These are phyloP conservation scores for Sebastes oblongus DNA, from an alignment of 2,797 vertebrate genomes.

Conservation along the genomic window DNA sequence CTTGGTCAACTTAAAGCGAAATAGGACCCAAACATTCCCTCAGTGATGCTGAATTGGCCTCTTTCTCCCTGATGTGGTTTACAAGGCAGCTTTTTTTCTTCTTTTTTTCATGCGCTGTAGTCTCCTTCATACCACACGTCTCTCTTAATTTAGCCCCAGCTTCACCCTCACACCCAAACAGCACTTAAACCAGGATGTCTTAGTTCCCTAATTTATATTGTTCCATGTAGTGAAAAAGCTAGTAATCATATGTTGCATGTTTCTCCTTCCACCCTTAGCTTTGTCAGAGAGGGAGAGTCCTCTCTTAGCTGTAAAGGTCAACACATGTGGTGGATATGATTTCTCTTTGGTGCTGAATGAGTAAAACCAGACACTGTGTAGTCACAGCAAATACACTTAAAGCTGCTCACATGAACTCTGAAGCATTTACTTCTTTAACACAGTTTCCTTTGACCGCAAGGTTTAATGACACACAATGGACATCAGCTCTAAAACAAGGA, in stretches of 20 bases:
- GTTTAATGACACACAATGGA: background rate
- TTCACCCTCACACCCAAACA: constrained; percentile 59
- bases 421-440: background rate
- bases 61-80: constrained; percentile 66
- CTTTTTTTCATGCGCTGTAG: constrained; percentile 25
- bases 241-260: constrained; percentile 12
- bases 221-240: constrained; percentile 27
- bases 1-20: constrained; percentile 25
- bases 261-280: background rate
- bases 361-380: background rate
- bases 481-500: background rate
- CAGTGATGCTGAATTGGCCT: constrained; percentile 57
- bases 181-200: constrained; percentile 19
- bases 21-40: constrained; percentile 41
- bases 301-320: constrained; percentile 1
- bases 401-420: background rate
- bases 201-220: constrained; percentile 42
- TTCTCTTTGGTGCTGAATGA: constrained; percentile 9
- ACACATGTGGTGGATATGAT: constrained; percentile 8
- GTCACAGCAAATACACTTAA: constrained; percentile 2
- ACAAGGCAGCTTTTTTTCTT: constrained; percentile 25
- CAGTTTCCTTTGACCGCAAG: background rate
- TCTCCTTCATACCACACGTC: constrained; percentile 50
- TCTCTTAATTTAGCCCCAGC: constrained; percentile 58
- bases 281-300: constrained; percentile 13